phyloP scores from a whole-genome alignment of 2,113 vertebrate genomes.

The Mastomys natalensis region DNA sequence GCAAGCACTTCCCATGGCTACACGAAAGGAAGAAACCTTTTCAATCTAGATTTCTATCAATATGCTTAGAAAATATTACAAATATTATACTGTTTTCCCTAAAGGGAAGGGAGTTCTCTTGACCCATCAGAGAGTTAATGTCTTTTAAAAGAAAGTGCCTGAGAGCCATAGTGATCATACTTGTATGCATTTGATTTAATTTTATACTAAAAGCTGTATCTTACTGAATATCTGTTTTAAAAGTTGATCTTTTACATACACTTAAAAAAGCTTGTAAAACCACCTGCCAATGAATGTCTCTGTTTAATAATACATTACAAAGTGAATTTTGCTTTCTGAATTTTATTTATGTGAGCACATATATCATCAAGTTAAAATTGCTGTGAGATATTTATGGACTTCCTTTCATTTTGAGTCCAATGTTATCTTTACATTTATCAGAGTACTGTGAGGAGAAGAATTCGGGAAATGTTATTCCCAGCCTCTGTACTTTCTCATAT shows the following conservation, averaged over 20 bases:
- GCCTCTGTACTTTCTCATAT: background rate
- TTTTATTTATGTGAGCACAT: background rate
- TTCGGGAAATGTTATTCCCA: accelerated
- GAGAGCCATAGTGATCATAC: background rate
- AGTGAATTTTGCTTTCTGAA: constrained; percentile 28
- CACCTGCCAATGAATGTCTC: background rate
- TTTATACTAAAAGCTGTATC: background rate
- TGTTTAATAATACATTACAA: background rate
- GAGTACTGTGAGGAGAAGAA: background rate
- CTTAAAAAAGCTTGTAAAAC: constrained; percentile 31
- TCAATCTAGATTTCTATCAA: background rate
- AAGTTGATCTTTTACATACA: background rate
- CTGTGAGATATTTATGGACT: background rate
- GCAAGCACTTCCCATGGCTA: background rate
- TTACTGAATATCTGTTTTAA: background rate
- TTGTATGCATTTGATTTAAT: background rate
- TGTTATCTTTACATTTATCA: background rate
- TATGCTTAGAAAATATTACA: background rate
- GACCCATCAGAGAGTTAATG: background rate
- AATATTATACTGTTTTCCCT: background rate
- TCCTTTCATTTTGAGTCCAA: background rate
- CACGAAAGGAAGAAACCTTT: background rate
- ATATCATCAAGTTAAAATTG: background rate
- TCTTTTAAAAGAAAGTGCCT: background rate
- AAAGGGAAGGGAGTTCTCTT: background rate